Evolutionary conservation across 2,888 invertebrate genomes (phyloP).

Genomic region (Hedya salicella): DNA sequence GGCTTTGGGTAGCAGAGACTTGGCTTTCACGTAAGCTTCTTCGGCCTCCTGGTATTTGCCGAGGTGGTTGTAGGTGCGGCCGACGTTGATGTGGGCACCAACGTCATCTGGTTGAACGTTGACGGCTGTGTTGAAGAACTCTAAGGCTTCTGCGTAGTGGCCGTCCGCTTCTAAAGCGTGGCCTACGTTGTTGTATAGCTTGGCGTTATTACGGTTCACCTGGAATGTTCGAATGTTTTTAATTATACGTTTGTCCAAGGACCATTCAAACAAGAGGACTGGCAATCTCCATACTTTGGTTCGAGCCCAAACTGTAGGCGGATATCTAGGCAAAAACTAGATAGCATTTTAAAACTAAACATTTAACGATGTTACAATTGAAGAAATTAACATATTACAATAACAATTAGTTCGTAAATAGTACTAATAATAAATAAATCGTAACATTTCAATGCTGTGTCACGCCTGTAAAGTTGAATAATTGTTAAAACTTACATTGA

Average conservation of each 20-base stretch:
- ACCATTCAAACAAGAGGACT: background rate
- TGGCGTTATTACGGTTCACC: constrained; percentile 96
- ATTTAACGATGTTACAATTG: no score
- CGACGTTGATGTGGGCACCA: constrained; percentile 98
- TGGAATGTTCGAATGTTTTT: constrained; percentile 85
- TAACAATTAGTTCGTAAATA: no score
- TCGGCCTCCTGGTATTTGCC: constrained; percentile 92
- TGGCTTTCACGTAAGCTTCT: constrained; percentile 95
- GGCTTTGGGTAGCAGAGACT: constrained; percentile 94
- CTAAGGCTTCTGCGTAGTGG: constrained; percentile 90
- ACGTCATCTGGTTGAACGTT: constrained; percentile 98
- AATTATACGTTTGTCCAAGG: background rate
- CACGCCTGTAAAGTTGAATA: no score
- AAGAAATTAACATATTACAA: no score
- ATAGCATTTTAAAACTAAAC: no score
- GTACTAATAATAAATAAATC: no score
- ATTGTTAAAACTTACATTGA: no score
- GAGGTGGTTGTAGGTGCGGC: constrained; percentile 96
- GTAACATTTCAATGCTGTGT: no score
- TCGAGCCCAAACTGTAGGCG: no score
- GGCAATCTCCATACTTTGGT: no score
- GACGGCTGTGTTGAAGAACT: constrained; percentile 96
- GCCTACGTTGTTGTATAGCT: constrained; percentile 98
- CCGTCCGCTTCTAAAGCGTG: constrained; percentile 94
- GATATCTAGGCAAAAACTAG: no score